phyloP scores from a whole-genome alignment of 2,113 vertebrate genomes.

The Centropristis striata region DNA sequence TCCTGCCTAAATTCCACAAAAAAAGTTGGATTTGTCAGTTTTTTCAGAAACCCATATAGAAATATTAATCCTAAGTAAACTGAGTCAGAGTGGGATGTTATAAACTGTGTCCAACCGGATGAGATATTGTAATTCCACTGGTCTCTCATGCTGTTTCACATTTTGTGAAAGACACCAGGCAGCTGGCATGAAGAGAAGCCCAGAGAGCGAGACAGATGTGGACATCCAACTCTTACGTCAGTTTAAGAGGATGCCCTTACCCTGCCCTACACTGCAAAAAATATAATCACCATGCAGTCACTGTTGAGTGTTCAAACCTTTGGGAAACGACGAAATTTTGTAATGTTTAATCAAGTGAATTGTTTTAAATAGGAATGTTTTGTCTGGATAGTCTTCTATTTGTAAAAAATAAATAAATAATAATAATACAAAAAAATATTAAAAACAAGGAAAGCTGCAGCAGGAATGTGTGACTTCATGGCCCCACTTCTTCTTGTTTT shows the following conservation, averaged over 20 bases:
- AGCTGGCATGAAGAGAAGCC: not conserved
- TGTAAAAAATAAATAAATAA: not conserved
- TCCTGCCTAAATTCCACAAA: not conserved
- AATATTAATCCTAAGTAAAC: not conserved
- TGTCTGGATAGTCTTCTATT: not conserved
- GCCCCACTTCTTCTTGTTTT: not conserved
- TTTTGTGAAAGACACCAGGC: not conserved
- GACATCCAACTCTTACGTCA: not conserved
- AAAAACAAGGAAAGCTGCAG: not conserved
- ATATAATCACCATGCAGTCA: accelerated
- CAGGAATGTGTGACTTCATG: not conserved
- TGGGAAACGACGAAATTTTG: not conserved
- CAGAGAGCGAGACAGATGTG: conserved; percentile 12
- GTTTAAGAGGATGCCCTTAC: not conserved
- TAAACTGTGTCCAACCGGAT: not conserved
- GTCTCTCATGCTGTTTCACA: not conserved
- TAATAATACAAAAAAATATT: not conserved
- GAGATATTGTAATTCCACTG: conserved; percentile 1
- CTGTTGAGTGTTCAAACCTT: not conserved
- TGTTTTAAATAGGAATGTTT: too few species aligned
- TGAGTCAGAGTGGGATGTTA: not conserved
- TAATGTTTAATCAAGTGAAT: too few species aligned
- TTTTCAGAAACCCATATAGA: not conserved
- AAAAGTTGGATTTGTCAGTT: not conserved
- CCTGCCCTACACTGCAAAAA: conserved; percentile 3